Evolutionary conservation across 2,113 vertebrate species (phyloP).

Genomic region (Oceanites oceanicus): DNA sequence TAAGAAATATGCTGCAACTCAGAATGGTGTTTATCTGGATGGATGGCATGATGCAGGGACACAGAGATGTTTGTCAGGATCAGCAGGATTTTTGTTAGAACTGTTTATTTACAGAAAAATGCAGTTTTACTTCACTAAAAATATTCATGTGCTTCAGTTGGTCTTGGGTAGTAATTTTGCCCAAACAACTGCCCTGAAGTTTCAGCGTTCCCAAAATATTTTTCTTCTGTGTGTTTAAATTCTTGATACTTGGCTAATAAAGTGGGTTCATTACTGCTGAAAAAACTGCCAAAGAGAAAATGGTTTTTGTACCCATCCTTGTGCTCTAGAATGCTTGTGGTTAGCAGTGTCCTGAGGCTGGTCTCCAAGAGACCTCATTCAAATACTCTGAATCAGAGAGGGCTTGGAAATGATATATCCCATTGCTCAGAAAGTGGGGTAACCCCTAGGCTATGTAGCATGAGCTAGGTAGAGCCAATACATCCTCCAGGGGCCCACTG

Average conservation of each 20-base stretch:
- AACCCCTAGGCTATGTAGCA: neutral
- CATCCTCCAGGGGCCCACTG: neutral
- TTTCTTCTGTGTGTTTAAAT: neutral
- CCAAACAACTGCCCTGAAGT: neutral
- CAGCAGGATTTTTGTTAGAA: neutral
- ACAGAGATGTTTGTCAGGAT: neutral
- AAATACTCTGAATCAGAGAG: neutral
- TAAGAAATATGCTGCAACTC: neutral
- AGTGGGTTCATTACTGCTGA: neutral
- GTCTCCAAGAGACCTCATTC: neutral
- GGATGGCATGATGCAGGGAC: neutral
- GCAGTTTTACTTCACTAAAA: neutral
- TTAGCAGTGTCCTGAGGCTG: neutral
- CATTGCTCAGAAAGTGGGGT: neutral
- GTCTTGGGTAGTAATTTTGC: neutral
- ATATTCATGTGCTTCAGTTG: neutral
- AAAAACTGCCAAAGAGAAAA: neutral
- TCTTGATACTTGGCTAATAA: neutral
- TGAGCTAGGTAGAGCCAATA: neutral
- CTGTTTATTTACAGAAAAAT: neutral
- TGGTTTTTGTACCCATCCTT: neutral
- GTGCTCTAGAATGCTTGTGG: neutral
- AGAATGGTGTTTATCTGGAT: neutral
- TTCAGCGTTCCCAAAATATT: neutral
- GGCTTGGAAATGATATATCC: neutral